Conservation (phyloP, 2,113 vertebrate genomes). For the Puffinus mauretanicus region DNA sequence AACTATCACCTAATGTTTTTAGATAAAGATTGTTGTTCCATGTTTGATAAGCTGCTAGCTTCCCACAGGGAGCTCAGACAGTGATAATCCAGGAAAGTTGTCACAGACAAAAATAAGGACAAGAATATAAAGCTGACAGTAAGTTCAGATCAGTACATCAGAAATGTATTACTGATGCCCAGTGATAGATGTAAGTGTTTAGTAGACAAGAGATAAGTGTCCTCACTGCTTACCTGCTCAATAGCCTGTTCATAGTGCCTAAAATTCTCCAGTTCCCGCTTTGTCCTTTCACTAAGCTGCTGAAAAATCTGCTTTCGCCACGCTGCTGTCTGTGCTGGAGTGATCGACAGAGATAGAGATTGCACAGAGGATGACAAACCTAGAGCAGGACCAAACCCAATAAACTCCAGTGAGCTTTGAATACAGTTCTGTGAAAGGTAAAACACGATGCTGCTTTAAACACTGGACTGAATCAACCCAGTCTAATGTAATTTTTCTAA, state of each 20-base stretch:
- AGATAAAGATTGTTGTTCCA: background rate
- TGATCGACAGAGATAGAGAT: constrained; percentile 84
- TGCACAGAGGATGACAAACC: constrained; percentile 82
- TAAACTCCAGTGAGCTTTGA: background rate
- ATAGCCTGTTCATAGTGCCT: constrained; percentile 92
- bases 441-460: background rate
- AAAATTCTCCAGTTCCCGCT: constrained; percentile 92
- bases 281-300: constrained; percentile 90
- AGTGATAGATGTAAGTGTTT: background rate
- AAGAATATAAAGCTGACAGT: background rate
- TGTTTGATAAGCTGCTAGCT: background rate
- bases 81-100: background rate
- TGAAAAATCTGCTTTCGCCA: constrained; percentile 96
- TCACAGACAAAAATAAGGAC: background rate
- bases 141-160: background rate
- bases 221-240: constrained; percentile 81
- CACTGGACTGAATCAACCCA: background rate
- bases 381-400: constrained; percentile 37
- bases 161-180: background rate
- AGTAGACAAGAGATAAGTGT: background rate
- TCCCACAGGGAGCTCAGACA: background rate
- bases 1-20: background rate
- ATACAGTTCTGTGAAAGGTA: background rate
- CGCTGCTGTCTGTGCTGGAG: constrained; percentile 83
- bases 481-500: background rate